Conservation (phyloP, 1,140 invertebrate species). For the Camponotus vicinus region DNA sequence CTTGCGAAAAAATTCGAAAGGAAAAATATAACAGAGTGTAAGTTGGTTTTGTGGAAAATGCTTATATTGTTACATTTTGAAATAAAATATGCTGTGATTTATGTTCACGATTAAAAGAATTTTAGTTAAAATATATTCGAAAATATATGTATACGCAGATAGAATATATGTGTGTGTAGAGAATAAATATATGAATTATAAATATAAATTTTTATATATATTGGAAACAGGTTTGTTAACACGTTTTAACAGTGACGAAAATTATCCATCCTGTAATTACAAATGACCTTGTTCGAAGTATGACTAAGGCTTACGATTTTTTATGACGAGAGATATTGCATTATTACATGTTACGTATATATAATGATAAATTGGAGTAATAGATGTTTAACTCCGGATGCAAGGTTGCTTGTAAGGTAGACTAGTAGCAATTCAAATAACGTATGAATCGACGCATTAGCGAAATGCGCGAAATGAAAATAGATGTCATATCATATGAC, state of each 20-base stretch:
- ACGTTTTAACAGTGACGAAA: constrained; percentile 67
- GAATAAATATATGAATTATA: constrained; percentile 36
- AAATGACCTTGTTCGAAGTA: constrained; percentile 79
- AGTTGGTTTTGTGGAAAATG: constrained; percentile 54
- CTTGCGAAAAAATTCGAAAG: constrained; percentile 24
- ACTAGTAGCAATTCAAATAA: constrained; percentile 65
- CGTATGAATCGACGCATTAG: constrained; percentile 58
- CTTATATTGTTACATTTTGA: neutral
- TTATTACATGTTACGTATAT: constrained; percentile 78
- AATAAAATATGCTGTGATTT: neutral
- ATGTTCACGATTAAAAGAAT: neutral
- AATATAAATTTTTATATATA: constrained; percentile 60
- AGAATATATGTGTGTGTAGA: neutral
- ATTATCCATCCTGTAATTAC: constrained; percentile 76
- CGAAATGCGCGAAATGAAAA: constrained; percentile 43
- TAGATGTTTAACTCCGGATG: constrained; percentile 80
- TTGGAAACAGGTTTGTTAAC: constrained; percentile 70
- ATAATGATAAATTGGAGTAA: constrained; percentile 77
- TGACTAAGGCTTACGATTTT: constrained; percentile 81
- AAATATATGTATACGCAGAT: neutral
- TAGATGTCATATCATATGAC: constrained; percentile 63
- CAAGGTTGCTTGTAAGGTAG: constrained; percentile 80
- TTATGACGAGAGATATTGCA: constrained; percentile 79
- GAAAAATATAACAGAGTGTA: constrained; percentile 36
- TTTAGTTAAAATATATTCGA: constrained; percentile 11